Percentiles rank a stretch among this genome's conserved stretches.
phyloP scores from a whole-genome alignment of 2,797 vertebrate species.

The Austrolebias charrua region DNA sequence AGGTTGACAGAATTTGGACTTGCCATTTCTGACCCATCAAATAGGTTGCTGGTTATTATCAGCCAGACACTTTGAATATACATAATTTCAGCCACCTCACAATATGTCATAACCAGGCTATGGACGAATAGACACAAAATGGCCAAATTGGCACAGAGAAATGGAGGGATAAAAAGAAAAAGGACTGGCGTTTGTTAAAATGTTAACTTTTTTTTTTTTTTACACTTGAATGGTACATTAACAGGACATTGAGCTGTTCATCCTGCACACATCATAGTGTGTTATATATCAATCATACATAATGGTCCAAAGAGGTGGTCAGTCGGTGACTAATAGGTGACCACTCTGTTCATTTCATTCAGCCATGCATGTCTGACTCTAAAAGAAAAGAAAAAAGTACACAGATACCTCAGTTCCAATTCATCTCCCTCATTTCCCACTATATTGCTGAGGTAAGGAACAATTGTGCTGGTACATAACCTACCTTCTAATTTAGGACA shows the following conservation, averaged over 20 bases:
- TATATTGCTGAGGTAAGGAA: constrained; percentile 37
- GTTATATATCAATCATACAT: constrained; percentile 47
- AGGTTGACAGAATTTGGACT: constrained; percentile 38
- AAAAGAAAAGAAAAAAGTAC: constrained; percentile 59
- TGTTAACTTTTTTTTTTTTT: constrained; percentile 19
- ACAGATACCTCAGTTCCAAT: constrained; percentile 40
- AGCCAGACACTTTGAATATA: constrained; percentile 34
- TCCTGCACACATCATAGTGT: constrained; percentile 17
- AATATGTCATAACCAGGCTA: constrained; percentile 38
- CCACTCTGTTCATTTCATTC: constrained; percentile 39
- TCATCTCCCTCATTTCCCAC: constrained; percentile 38
- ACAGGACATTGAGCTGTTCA: constrained; percentile 18
- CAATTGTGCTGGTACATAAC: constrained; percentile 28
- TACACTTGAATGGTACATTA: constrained; percentile 40
- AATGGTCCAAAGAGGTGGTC: constrained; percentile 55
- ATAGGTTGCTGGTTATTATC: constrained; percentile 48
- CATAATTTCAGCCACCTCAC: constrained; percentile 37
- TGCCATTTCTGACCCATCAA: constrained; percentile 39
- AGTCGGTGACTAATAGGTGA: constrained; percentile 61
- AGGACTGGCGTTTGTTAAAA: constrained; percentile 42
- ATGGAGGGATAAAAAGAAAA: constrained; percentile 28
- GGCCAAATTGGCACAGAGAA: constrained; percentile 52
- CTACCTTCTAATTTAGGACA: constrained; percentile 22
- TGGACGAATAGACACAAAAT: constrained; percentile 35
- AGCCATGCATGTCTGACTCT: constrained; percentile 46